A percentile compares a stretch with the other conserved stretches of the same genome.
Conservation (phyloP, 2,113 vertebrate species). For the Telmatochromis sp. region DNA sequence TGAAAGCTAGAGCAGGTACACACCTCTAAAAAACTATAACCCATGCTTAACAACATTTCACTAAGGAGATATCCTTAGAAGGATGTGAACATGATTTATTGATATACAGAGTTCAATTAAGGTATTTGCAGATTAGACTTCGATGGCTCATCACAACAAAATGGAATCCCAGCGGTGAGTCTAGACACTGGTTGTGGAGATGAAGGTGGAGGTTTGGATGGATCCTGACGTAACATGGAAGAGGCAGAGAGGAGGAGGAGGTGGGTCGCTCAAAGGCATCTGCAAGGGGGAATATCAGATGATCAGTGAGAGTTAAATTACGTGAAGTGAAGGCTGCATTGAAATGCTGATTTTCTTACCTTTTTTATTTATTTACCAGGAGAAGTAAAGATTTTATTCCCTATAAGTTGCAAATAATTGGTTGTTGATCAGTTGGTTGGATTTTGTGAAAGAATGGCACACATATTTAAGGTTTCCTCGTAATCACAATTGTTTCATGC, state of each 20-base stretch:
- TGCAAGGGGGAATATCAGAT: background rate
- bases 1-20: background rate
- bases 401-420: background rate
- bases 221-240: background rate
- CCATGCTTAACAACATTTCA: background rate
- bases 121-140: background rate
- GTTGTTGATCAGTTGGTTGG: background rate
- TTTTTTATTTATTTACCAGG: background rate
- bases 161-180: background rate
- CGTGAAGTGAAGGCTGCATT: background rate
- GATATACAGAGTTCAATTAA: background rate
- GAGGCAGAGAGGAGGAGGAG: background rate
- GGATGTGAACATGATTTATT: background rate
- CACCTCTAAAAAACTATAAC: background rate
- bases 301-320: background rate
- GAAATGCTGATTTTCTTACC: background rate
- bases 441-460: background rate
- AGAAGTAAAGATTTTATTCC: background rate
- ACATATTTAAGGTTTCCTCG: background rate
- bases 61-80: background rate
- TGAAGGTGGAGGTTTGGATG: background rate
- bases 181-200: background rate
- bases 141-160: background rate
- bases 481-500: background rate
- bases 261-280: background rate